phyloP scores from a whole-genome alignment of 2,797 vertebrate genomes.

The Phrynocephalus guinanensis region DNA sequence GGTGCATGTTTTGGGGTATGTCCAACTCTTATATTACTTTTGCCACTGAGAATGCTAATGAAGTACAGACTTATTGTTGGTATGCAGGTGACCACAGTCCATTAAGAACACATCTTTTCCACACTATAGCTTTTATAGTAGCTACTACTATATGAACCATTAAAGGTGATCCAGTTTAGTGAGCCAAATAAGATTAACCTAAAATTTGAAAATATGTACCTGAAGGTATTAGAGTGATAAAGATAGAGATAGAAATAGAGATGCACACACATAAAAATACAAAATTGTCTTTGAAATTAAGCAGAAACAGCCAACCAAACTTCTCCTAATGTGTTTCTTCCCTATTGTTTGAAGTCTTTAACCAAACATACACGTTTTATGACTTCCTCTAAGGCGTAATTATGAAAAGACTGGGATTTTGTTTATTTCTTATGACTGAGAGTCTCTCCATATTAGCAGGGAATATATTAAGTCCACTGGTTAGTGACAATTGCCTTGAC shows the following conservation, averaged over 20 bases:
- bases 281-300: conserved; percentile 37
- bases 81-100: conserved; percentile 31
- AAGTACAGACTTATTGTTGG: conserved; percentile 22
- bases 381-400: conserved; percentile 21
- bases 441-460: conserved; percentile 39
- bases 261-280: conserved; percentile 10
- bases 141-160: conserved; percentile 47
- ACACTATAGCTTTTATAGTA: conserved; percentile 32
- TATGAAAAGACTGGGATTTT: conserved; percentile 27
- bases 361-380: conserved; percentile 40
- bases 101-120: conserved; percentile 29
- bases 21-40: no score
- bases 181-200: conserved; percentile 50
- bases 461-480: conserved; percentile 38
- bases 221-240: conserved; percentile 27
- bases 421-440: conserved; percentile 52
- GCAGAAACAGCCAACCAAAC: not conserved
- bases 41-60: not conserved
- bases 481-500: conserved; percentile 39
- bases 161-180: conserved; percentile 53
- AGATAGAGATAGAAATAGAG: not conserved
- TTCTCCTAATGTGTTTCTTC: conserved; percentile 16
- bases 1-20: no score
- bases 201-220: conserved; percentile 58
- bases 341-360: conserved; percentile 1